phyloP scores from a whole-genome alignment of 30 jellyfish, hydroid and myxozoan genomes.

The Hydractinia symbiolongicarpus region DNA sequence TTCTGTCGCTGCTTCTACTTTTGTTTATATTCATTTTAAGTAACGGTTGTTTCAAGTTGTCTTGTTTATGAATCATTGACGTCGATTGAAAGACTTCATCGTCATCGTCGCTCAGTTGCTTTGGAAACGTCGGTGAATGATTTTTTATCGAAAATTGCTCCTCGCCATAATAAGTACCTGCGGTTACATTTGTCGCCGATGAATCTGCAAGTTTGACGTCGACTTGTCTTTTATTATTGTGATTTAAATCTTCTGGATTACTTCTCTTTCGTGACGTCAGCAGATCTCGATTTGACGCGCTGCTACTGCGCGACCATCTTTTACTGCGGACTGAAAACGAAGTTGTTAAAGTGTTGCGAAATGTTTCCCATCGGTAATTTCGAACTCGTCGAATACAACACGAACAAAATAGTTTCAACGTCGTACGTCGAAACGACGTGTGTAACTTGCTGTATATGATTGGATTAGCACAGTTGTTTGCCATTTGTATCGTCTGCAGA shows the following conservation, averaged over 20 bases:
- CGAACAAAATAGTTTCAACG: slow-evolving; percentile 48
- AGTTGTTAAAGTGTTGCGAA: not conserved
- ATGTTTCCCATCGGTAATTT: slow-evolving; percentile 1
- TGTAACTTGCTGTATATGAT: slow-evolving; percentile 82
- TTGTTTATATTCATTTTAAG: too few relatives aligned
- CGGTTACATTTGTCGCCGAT: not conserved
- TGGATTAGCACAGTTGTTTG: slow-evolving; percentile 87
- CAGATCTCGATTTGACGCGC: not conserved
- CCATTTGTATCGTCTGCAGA: slow-evolving; percentile 45
- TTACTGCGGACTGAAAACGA: slow-evolving; percentile 1
- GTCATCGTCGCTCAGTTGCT: not conserved
- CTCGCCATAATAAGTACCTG: not conserved
- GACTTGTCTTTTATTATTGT: not conserved
- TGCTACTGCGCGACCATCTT: slow-evolving; percentile 5
- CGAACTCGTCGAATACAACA: slow-evolving; percentile 27
- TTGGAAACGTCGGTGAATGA: not conserved
- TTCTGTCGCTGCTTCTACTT: too few relatives aligned
- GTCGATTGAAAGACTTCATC: not conserved
- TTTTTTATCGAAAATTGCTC: too few relatives aligned
- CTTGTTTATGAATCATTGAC: too few relatives aligned
- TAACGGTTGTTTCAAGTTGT: too few relatives aligned
- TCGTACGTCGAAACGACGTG: slow-evolving; percentile 56
- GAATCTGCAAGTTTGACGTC: not conserved
- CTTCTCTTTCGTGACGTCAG: not conserved
- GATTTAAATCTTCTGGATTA: not conserved